Evolutionary conservation across 1,140 invertebrate species (phyloP).

Genomic region (Drosophila gunungcola): DNA sequence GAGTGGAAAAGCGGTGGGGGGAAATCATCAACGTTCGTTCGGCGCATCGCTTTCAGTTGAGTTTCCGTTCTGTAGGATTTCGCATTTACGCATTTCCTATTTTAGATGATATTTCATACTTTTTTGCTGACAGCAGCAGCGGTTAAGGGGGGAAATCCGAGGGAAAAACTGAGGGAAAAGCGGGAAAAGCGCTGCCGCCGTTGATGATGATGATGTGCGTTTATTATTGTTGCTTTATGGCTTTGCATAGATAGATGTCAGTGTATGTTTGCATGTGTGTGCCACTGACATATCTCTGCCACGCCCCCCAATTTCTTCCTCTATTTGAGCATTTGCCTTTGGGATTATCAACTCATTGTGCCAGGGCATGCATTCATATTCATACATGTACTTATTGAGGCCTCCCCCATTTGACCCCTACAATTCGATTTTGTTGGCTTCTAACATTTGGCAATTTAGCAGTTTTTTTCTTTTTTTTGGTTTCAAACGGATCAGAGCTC

Average conservation of each 20-base stretch:
- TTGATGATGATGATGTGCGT: slow-evolving; percentile 78
- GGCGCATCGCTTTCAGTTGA: slow-evolving; percentile 68
- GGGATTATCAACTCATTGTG: slow-evolving; percentile 82
- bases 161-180: background rate
- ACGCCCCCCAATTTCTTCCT: background rate
- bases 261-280: slow-evolving; percentile 28
- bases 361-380: slow-evolving; percentile 33
- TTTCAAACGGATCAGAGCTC: slow-evolving; percentile 25
- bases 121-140: slow-evolving; percentile 73
- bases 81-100: slow-evolving; percentile 83
- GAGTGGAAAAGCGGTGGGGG: slow-evolving; percentile 7
- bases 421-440: slow-evolving; percentile 10
- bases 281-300: slow-evolving; percentile 31
- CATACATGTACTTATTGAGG: slow-evolving; percentile 27
- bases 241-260: slow-evolving; percentile 71
- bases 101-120: slow-evolving; percentile 82
- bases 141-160: background rate
- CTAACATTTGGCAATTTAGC: slow-evolving; percentile 55
- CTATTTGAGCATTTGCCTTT: slow-evolving; percentile 52
- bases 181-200: slow-evolving; percentile 22
- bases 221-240: slow-evolving; percentile 82
- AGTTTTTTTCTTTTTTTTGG: slow-evolving; percentile 25
- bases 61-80: slow-evolving; percentile 81
- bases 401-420: slow-evolving; percentile 16
- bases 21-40: slow-evolving; percentile 63